Base-by-base conservation (phyloP, 2,888 invertebrate species). In the Sisyra terminalis region DNA sequence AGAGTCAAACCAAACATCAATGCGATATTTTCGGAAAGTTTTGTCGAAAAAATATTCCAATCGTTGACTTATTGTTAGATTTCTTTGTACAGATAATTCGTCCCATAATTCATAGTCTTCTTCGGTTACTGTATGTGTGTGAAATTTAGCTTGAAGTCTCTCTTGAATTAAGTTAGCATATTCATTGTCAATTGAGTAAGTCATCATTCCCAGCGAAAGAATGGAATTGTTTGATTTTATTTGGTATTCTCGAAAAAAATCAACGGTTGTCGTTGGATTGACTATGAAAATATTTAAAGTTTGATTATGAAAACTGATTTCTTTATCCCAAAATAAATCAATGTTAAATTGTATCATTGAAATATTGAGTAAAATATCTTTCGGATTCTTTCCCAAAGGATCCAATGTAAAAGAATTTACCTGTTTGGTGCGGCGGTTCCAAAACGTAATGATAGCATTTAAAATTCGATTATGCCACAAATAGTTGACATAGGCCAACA, bases 291-390 rank as follows among this genome's bases (percentile, higher is more conserved):
- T n/a, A 9, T 39, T 39, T 17, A 39, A 39, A 8, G 10, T 1
- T 18, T 39, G 13, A n/a, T 53, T 47, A 29, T 58, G 52, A 57
- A 64, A 57, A 46, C 64, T 53, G 0, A 54, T 55, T 29, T 58
- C 46, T 3, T 43, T 48, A 3, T 47, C 52, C 3, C 58, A 55
- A 45, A 61, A 63, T 6, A 63, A 46, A 1, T 47, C 39, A 29
- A 53, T 24, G 0, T 40, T 39, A 13, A 18, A 39, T 5, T 18
- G 17, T 39, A 18, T 18, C 6, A n/a, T 11, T 2, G 18, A 17
- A 5, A 39, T n/a, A 17, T 39, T 39, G 10, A 18, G 15, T 4
- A 39, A n/a, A 17, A 18, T 18, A 24, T 24, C 3, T 24, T 24
- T 24, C 5, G 3, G 24, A 11, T 18, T 17, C 16, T 39, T 24